phyloP scores from a whole-genome alignment of 2,113 vertebrate genomes.

The Neotoma lepida region DNA sequence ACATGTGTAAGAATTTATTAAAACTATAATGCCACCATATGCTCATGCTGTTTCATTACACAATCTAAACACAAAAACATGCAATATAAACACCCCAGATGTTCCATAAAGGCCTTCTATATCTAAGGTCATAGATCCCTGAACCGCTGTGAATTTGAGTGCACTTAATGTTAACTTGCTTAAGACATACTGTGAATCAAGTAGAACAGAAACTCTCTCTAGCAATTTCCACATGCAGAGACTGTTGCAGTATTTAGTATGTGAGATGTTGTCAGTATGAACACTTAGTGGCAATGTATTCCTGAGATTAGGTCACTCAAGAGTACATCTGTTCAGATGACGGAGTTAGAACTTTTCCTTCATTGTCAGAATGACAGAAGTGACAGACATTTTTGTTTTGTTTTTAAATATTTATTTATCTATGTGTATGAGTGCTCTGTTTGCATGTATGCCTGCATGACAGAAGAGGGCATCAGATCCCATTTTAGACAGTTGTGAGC shows the following conservation, averaged over 20 bases:
- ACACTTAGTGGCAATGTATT: conserved; percentile 70
- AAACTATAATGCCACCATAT: conserved; percentile 44
- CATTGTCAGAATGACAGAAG: conserved; percentile 83
- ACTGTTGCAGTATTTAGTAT: conserved; percentile 82
- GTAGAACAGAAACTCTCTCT: conserved; percentile 69
- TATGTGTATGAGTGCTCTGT: neutral
- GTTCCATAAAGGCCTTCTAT: conserved; percentile 63
- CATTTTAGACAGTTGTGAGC: neutral
- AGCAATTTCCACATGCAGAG: conserved; percentile 77
- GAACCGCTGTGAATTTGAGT: conserved; percentile 76
- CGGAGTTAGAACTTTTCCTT: conserved; percentile 74
- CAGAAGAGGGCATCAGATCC: neutral
- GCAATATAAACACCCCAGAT: conserved; percentile 24
- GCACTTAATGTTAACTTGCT: conserved; percentile 70
- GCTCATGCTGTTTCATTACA: conserved; percentile 43
- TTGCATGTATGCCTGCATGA: neutral
- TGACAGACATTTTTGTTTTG: conserved; percentile 86
- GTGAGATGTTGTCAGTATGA: conserved; percentile 73
- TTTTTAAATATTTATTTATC: neutral
- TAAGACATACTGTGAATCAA: conserved; percentile 73
- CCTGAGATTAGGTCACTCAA: conserved; percentile 8
- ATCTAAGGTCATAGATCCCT: conserved; percentile 77
- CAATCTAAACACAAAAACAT: conserved; percentile 48
- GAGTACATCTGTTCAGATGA: conserved; percentile 65
- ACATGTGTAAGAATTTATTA: conserved; percentile 60